Conservation (phyloP, 2,113 vertebrate genomes). For the Colaptes auratus region DNA sequence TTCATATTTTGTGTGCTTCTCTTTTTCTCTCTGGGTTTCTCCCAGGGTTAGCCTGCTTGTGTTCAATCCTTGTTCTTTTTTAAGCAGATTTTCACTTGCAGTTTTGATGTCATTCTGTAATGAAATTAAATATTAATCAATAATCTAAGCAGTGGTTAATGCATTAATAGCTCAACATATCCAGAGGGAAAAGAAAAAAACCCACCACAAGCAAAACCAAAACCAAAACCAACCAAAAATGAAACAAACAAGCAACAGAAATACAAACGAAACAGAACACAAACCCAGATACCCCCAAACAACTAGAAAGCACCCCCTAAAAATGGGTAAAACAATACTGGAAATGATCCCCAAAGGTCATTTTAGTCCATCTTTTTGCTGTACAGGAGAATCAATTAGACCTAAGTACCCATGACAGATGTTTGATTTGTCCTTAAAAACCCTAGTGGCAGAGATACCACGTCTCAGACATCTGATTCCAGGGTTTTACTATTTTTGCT, state of each 20-base stretch:
- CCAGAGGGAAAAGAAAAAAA: not conserved
- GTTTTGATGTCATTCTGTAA: conserved; percentile 8
- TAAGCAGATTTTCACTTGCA: not conserved
- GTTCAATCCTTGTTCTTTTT: conserved; percentile 47
- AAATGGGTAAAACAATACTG: not conserved
- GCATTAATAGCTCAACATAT: not conserved
- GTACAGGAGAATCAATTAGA: conserved; percentile 10
- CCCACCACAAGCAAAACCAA: not conserved
- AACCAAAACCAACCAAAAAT: not conserved
- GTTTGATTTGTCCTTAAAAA: conserved; percentile 49
- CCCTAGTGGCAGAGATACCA: not conserved
- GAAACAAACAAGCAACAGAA: too few relatives aligned
- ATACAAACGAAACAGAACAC: not conserved
- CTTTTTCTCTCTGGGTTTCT: not conserved
- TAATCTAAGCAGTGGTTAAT: not conserved
- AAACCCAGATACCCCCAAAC: too few relatives aligned
- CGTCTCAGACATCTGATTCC: not conserved
- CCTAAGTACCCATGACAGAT: conserved; percentile 39
- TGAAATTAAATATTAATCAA: not conserved
- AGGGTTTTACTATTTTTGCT: not conserved
- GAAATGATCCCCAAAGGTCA: conserved; percentile 22
- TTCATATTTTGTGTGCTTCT: not conserved
- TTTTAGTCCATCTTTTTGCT: not conserved
- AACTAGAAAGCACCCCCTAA: too few relatives aligned
- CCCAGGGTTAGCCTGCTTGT: conserved; percentile 37